Conservation (phyloP, 2,797 vertebrate species). For the Lutjanus argentimaculatus region DNA sequence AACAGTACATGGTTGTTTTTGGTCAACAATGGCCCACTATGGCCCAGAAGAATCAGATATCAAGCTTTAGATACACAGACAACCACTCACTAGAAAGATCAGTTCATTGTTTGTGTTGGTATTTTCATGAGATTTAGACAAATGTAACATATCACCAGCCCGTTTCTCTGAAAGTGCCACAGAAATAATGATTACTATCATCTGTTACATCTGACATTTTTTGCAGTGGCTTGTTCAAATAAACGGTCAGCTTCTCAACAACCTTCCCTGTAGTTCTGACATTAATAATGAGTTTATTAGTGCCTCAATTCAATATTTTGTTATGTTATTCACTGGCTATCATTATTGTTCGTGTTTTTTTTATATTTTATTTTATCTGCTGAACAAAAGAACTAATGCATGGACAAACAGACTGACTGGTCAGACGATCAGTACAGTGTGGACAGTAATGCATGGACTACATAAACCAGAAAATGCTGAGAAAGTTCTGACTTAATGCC, state of each 20-base stretch:
- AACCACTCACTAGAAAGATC: neutral
- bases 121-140: neutral
- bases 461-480: constrained; percentile 26
- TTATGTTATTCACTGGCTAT: neutral
- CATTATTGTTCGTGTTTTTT: neutral
- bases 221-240: neutral
- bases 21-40: neutral
- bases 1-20: neutral
- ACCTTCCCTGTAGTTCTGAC: too few species aligned
- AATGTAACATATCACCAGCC: neutral
- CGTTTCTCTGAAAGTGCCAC: neutral
- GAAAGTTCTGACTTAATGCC: constrained; percentile 24
- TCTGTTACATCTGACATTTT: neutral
- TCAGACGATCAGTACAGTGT: neutral
- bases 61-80: neutral
- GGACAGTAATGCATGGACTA: neutral
- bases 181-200: neutral
- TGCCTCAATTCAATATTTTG: neutral
- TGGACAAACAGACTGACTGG: neutral
- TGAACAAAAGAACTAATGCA: neutral
- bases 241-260: neutral
- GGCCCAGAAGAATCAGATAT: neutral
- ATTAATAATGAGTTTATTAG: neutral
- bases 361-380: neutral
- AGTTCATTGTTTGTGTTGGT: neutral